phyloP scores from a whole-genome alignment of 2,888 invertebrate genomes.

The Sialis lutaria region DNA sequence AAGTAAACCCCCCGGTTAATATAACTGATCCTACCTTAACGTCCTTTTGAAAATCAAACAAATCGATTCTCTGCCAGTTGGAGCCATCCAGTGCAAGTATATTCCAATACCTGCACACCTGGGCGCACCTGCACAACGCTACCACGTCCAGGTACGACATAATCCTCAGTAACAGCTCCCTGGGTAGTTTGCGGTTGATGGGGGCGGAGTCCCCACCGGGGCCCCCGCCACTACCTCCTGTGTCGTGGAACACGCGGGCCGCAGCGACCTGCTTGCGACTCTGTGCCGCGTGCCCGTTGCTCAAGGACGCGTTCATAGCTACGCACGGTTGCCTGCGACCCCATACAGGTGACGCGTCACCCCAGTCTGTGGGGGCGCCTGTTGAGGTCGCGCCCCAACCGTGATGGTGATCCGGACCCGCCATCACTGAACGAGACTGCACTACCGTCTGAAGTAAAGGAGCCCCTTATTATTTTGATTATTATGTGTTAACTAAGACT shows the following conservation, averaged over 20 bases:
- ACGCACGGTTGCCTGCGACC: neutral
- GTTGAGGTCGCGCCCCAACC: too few species aligned
- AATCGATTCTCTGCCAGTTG: constrained; percentile 98
- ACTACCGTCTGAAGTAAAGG: too few species aligned
- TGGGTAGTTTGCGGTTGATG: constrained; percentile 90
- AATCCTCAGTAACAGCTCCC: constrained; percentile 84
- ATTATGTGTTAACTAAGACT: too few species aligned
- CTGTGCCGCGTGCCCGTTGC: neutral
- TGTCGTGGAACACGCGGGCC: constrained; percentile 47
- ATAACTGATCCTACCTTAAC: constrained; percentile 58
- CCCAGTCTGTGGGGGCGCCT: too few species aligned
- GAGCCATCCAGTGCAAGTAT: constrained; percentile 94
- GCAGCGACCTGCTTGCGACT: neutral
- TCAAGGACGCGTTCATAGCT: constrained; percentile 1
- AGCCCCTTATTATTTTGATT: too few species aligned
- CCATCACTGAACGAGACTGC: too few species aligned
- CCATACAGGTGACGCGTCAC: too few species aligned
- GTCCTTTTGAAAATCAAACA: constrained; percentile 96
- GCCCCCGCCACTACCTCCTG: constrained; percentile 23
- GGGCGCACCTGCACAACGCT: constrained; percentile 88
- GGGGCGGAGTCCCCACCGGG: constrained; percentile 49
- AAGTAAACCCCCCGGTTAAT: too few species aligned
- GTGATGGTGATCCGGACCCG: too few species aligned
- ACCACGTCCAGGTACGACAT: constrained; percentile 93
- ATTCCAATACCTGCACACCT: constrained; percentile 74